Conservation (phyloP, 2,113 vertebrate genomes). For the Xenopus tropicalis region UCB_Xtro_10.0 CM004446.2:115480001-115480500, state of each 20-base stretch:
- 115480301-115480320: neutral
- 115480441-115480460: too few species aligned
- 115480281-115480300: constrained; percentile 2
- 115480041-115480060: neutral
- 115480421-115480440: too few species aligned
- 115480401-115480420: too few species aligned
- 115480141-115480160: neutral
- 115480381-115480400: neutral
- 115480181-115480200: neutral
- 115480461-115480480: too few species aligned
- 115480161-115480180: neutral
- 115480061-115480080: neutral
- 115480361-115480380: neutral
- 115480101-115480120: neutral
- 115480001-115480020: neutral
- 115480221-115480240: neutral
- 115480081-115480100: constrained; percentile 3
- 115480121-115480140: constrained; percentile 3
- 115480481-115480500: too few species aligned
- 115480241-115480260: neutral
- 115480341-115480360: too few species aligned
- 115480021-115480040: neutral
- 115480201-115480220: constrained; percentile 1
- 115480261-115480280: neutral
- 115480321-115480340: neutral